Evolutionary conservation across 2,797 vertebrate genomes (phyloP), one percentile per base, ranked within the genome.

Genomic region (Threskiornis aethiopicus): DNA sequence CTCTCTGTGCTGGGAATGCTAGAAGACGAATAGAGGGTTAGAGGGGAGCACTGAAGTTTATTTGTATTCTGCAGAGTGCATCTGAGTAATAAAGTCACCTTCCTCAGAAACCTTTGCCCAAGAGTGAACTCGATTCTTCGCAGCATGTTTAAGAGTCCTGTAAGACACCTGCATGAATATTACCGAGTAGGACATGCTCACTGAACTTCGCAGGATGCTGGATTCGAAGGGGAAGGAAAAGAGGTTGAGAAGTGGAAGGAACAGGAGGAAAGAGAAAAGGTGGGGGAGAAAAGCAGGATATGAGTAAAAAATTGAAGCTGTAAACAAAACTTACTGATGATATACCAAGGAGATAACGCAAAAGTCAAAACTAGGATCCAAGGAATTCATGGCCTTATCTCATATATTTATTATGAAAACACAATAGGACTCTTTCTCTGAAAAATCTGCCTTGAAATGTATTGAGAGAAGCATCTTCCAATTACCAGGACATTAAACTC

Each of bases 11-110:
- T 77, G 47, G 66, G 57, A 87, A 35, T 20, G 76, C 47, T 87
- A 33, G 75, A 67, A 67, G 62, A 95, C 58, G 41, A 93, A 35
- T 1, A 5, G 44, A 79, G 70, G 69, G 66, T 37, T 61, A 90
- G 89, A 90, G 69, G 49, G 55, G 69, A 96, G 52, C 54, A 51
- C 61, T 70, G 54, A 91, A 81, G 90, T 97, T 95, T 95, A 95
- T 97, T 95, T 96, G 87, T 96, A 96, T 96, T 96, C 97, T 93
- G 79, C 75, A 87, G 93, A 92, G 73, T 64, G 13, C 18, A 35
- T 78, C 76, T 47, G 58, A 94, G 75, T 95, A 96, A 96, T 96
- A 96, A 95, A 96, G 90, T 96, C 96, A 95, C 96, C 95, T 97
- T 95, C 80, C 84, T 85, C 59, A 29, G 93, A 96, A 97, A 97